phyloP scores from a whole-genome alignment of 1,140 invertebrate genomes.

The Pachypsylla venusta region DNA sequence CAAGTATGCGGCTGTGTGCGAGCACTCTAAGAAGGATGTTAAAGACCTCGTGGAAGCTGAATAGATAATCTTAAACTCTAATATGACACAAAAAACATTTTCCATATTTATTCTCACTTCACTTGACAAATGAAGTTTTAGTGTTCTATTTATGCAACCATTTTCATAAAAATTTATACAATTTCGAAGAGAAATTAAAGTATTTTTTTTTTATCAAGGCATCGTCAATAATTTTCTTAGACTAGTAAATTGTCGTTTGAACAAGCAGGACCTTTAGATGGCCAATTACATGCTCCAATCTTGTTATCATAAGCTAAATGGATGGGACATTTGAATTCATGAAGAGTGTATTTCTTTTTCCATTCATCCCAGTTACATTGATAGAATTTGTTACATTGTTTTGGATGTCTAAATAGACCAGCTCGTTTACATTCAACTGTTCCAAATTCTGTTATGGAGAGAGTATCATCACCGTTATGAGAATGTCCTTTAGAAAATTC shows the following conservation, averaged over 20 bases:
- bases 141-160: too few relatives aligned
- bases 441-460: constrained; percentile 40
- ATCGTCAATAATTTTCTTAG: too few relatives aligned
- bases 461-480: not conserved
- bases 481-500: constrained; percentile 4
- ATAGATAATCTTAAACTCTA: too few relatives aligned
- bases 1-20: too few relatives aligned
- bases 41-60: too few relatives aligned
- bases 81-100: too few relatives aligned
- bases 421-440: constrained; percentile 50
- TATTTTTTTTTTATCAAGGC: too few relatives aligned
- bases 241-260: constrained; percentile 44
- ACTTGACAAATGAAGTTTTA: too few relatives aligned
- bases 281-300: constrained; percentile 67
- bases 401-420: constrained; percentile 67
- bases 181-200: too few relatives aligned
- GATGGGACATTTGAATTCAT: constrained; percentile 65
- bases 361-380: constrained; percentile 68
- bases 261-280: constrained; percentile 61
- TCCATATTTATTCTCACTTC: too few relatives aligned
- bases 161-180: too few relatives aligned
- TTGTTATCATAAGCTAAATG: constrained; percentile 59
- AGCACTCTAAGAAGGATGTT: too few relatives aligned
- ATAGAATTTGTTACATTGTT: constrained; percentile 71
- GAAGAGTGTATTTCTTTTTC: constrained; percentile 59